Conservation (phyloP, 2,113 vertebrate species). For the Malurus elegans region DNA sequence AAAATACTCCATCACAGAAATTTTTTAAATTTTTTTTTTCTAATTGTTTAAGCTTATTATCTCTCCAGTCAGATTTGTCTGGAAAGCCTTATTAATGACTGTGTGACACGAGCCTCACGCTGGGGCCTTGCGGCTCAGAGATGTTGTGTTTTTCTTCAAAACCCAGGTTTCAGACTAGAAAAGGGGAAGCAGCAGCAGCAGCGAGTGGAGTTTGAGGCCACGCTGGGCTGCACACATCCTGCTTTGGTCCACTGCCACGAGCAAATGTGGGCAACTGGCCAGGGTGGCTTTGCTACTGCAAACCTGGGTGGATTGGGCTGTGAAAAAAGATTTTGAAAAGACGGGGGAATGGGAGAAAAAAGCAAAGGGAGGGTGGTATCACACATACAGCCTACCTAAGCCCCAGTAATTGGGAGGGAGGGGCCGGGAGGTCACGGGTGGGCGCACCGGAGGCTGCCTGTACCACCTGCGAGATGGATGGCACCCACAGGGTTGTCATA, state of each 20-base stretch:
- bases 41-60: slow-evolving; percentile 68
- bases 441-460: neutral
- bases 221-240: neutral
- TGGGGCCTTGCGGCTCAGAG: neutral
- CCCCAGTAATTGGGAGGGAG: neutral
- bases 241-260: neutral
- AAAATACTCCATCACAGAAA: slow-evolving; percentile 9
- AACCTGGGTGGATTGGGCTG: neutral
- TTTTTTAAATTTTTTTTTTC: neutral
- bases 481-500: neutral
- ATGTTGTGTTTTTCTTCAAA: neutral
- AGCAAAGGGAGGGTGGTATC: neutral
- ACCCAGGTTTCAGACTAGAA: neutral
- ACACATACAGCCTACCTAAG: neutral
- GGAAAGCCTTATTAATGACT: slow-evolving; percentile 54
- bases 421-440: neutral
- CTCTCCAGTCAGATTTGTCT: slow-evolving; percentile 58
- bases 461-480: slow-evolving; percentile 10
- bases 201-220: rapidly evolving
- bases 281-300: neutral
- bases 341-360: rapidly evolving
- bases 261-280: neutral
- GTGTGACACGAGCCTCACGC: neutral
- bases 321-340: neutral
- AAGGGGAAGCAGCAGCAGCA: neutral